Conservation (phyloP, 2,113 vertebrate species). For the Speoplatyrhinus poulsoni region DNA sequence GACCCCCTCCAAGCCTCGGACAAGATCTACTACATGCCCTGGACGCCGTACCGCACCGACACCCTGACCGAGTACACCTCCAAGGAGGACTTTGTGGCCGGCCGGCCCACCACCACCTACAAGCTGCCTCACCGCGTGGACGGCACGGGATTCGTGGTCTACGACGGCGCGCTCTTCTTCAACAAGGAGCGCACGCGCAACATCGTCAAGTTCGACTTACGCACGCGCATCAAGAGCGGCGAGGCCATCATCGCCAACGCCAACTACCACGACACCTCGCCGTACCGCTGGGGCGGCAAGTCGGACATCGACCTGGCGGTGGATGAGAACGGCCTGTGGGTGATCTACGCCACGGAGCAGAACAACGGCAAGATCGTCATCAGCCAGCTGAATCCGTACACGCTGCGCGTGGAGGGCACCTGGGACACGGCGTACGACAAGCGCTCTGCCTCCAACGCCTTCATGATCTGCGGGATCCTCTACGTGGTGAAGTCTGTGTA, state of each 20-base stretch:
- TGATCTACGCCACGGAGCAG: conserved; percentile 98
- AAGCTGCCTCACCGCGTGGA: conserved; percentile 97
- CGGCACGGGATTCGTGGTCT: conserved; percentile 96
- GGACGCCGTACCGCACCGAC: conserved; percentile 95
- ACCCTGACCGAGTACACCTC: conserved; percentile 95
- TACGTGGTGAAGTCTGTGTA: conserved; percentile 97
- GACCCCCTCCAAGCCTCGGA: conserved; percentile 97
- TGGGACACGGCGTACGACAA: conserved; percentile 99
- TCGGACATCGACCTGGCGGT: conserved; percentile 97
- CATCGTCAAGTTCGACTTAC: conserved; percentile 96
- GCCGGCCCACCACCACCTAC: conserved; percentile 94
- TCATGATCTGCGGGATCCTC: conserved; percentile 98
- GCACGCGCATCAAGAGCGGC: conserved; percentile 96
- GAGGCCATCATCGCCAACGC: conserved; percentile 97
- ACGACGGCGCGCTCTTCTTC: conserved; percentile 96
- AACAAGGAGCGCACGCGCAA: conserved; percentile 98
- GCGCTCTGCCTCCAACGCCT: conserved; percentile 96
- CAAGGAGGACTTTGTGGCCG: conserved; percentile 97
- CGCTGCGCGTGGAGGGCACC: conserved; percentile 91
- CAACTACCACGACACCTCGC: conserved; percentile 98
- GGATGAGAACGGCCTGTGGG: conserved; percentile 97
- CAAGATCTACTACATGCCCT: conserved; percentile 99
- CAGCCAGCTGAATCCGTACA: conserved; percentile 97
- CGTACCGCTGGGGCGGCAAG: conserved; percentile 98
- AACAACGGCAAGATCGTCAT: conserved; percentile 97